Evolutionary conservation across 2,113 vertebrate genomes (phyloP).

Genomic region (Grantiella picta): DNA sequence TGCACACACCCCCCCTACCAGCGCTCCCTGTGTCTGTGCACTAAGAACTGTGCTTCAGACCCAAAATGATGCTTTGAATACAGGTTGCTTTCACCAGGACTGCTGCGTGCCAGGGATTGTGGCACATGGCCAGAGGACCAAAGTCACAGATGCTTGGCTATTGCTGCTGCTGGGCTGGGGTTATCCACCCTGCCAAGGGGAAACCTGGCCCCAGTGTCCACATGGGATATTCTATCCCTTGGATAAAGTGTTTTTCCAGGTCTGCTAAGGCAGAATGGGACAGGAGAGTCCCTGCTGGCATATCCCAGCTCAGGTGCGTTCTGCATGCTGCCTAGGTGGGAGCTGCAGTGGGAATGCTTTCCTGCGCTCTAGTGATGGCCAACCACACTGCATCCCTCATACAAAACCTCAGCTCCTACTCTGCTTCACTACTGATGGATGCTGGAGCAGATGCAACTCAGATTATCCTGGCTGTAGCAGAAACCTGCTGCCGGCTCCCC

Average conservation of each 20-base stretch:
- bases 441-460: background rate
- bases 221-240: background rate
- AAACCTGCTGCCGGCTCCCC: background rate
- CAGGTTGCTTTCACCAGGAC: background rate
- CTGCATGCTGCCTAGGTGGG: background rate
- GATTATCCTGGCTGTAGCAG: background rate
- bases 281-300: background rate
- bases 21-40: rapidly evolving
- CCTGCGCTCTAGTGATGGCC: constrained; percentile 62
- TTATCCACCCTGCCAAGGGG: background rate
- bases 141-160: background rate
- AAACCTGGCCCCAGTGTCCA: background rate
- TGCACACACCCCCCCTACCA: background rate
- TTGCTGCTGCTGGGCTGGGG: background rate
- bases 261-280: background rate
- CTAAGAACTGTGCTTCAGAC: background rate
- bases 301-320: background rate
- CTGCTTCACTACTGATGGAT: background rate
- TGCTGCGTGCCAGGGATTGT: background rate
- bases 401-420: background rate
- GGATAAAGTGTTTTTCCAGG: background rate
- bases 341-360: constrained; percentile 3
- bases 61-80: background rate
- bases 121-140: rapidly evolving
- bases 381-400: background rate